A percentile compares a stretch with the other conserved stretches of the same genome.
Evolutionary conservation across 1,140 invertebrate genomes (phyloP).

Genomic region (Calephelis virginiensis): DNA sequence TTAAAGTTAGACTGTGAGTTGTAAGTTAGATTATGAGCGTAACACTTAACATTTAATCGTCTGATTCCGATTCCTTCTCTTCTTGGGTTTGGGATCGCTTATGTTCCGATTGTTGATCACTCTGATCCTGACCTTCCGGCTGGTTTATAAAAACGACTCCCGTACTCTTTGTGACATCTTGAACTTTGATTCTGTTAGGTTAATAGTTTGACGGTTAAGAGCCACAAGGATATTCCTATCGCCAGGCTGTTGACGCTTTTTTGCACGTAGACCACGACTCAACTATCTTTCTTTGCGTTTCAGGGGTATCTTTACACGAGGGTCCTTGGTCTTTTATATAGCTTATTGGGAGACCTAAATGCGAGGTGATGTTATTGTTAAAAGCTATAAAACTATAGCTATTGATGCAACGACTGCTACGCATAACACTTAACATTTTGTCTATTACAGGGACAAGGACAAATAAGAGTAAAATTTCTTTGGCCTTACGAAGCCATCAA

Average conservation of each 20-base stretch:
- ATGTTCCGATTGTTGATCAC: conserved; percentile 22
- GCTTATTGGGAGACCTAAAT: conserved; percentile 33
- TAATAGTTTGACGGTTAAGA: conserved; percentile 58
- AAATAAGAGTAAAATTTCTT: too few relatives aligned
- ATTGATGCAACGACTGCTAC: conserved; percentile 34
- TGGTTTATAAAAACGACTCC: conserved; percentile 42
- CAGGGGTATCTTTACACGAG: conserved; percentile 43
- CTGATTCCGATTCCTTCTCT: conserved; percentile 37
- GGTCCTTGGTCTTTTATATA: conserved; percentile 45
- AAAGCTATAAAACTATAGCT: conserved; percentile 25
- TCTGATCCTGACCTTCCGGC: conserved; percentile 25
- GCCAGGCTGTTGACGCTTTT: conserved; percentile 41
- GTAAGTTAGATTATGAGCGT: too few relatives aligned
- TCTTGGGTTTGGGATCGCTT: conserved; percentile 18
- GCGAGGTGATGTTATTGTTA: conserved; percentile 15
- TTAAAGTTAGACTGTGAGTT: too few relatives aligned
- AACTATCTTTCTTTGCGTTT: conserved; percentile 46
- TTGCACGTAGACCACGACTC: conserved; percentile 56
- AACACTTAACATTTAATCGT: too few relatives aligned
- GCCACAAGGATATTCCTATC: conserved; percentile 40
- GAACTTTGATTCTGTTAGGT: conserved; percentile 63
- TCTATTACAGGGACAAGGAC: not conserved
- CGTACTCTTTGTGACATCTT: conserved; percentile 54
- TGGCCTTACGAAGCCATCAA: too few relatives aligned
- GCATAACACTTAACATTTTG: conserved; percentile 36